Base-by-base conservation (phyloP, 2,113 vertebrate species). In the Gymnarchus niloticus region DNA sequence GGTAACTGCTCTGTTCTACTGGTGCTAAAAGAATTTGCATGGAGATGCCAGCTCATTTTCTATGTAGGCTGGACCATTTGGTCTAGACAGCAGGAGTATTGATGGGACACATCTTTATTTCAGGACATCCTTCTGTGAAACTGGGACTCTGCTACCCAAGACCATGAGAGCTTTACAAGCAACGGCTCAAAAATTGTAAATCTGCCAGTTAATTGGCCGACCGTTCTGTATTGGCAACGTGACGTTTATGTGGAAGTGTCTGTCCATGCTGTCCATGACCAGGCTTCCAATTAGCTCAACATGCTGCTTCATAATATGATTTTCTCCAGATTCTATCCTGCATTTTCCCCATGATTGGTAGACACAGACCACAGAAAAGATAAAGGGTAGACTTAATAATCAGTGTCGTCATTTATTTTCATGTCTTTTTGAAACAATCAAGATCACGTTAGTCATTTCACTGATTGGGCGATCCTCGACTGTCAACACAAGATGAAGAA, bases 1-100 rank as follows among this genome's bases (percentile, higher is more conserved):
- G 0, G 57, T 33, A 83, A 46, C 61, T 33, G 77, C 41, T 83
- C 80, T 48, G 28, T 28, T 8, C 57, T 57, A 21, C 28, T 57
- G 41, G 51, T 57, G 81, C 85, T 81, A 82, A 52, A 52, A 56
- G 57, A 49, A 69, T 80, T n/a, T 86, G 56, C 44, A 23, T 65
- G 37, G 41, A 56, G 81, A 77, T 77, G 86, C 57, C 85, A 56
- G 81, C 19, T 46, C 52, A 37, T 76, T 49, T 61, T 14, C 48
- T 56, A 48, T 41, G n/a, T n/a, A n/a, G 49, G 25, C 25, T 19
- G 14, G 17, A 77, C 57, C 28, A 8, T 51, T 85, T 69, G 85
- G 59, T 51, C 69, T 65, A 76, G 12, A 46, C 33, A 65, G 83
- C 69, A 61, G n/a, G 25, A 33, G 65, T 37, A 14, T n/a, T 41